Conservation (phyloP, 1,140 invertebrate species). For the Zaprionus ghesquierei region DNA sequence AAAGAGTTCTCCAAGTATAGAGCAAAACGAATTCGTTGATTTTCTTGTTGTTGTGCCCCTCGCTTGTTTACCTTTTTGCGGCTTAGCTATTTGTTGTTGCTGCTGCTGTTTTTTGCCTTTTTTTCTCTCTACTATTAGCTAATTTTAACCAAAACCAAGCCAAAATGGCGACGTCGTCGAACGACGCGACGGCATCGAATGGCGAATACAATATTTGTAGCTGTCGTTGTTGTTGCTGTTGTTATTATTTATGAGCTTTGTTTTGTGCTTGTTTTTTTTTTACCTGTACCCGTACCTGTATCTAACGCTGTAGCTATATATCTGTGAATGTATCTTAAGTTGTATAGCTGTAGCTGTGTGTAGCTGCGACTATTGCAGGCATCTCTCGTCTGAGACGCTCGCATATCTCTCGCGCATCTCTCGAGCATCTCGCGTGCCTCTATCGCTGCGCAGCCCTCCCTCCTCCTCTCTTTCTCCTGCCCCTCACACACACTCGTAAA, state of each 20-base stretch:
- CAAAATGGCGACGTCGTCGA: slow-evolving; percentile 62
- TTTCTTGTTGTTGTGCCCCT: slow-evolving; percentile 2
- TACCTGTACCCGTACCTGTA: slow-evolving; percentile 18
- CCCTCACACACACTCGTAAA: slow-evolving; percentile 17
- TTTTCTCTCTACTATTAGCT: slow-evolving; percentile 60
- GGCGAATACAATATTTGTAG: slow-evolving; percentile 47
- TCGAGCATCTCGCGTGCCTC: slow-evolving; percentile 1
- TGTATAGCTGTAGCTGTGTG: neutral
- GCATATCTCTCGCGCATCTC: neutral
- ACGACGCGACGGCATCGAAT: slow-evolving; percentile 52
- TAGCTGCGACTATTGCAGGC: neutral
- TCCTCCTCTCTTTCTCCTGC: slow-evolving; percentile 26
- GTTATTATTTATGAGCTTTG: slow-evolving; percentile 40
- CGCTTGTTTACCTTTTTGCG: slow-evolving; percentile 47
- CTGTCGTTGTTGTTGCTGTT: slow-evolving; percentile 13
- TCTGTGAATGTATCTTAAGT: neutral
- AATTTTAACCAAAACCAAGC: slow-evolving; percentile 64
- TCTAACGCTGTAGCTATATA: neutral
- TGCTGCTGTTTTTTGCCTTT: slow-evolving; percentile 13
- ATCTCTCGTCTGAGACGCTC: neutral
- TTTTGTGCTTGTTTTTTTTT: slow-evolving; percentile 50
- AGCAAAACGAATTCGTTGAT: neutral
- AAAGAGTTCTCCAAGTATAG: neutral
- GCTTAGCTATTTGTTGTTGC: neutral
- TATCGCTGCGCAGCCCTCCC: neutral